Conservation (phyloP, 2,888 invertebrate species). For the Balanococcus diminutus region DNA sequence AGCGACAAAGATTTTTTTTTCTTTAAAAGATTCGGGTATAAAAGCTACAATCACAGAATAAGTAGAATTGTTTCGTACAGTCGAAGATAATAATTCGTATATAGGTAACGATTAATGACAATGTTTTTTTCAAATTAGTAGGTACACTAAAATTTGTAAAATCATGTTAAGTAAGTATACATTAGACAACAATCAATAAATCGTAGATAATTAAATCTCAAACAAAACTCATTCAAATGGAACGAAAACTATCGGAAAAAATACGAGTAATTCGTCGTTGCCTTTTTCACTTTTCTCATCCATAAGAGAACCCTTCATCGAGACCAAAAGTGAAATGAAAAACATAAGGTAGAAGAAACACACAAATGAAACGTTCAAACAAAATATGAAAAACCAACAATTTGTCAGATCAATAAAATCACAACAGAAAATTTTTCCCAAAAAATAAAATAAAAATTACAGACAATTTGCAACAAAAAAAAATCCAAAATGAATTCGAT, state of each 20-base stretch:
- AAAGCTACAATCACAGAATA: slow-evolving; percentile 40
- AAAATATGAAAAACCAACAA: too few relatives aligned
- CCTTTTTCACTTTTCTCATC: neutral
- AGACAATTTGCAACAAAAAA: too few relatives aligned
- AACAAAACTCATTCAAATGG: neutral
- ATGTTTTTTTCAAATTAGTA: neutral
- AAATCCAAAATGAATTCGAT: too few relatives aligned
- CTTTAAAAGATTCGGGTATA: slow-evolving; percentile 3
- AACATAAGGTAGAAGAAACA: neutral
- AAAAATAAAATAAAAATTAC: too few relatives aligned
- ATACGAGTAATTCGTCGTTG: neutral
- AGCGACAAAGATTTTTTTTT: slow-evolving; percentile 8
- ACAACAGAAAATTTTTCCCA: too few relatives aligned
- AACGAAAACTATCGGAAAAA: neutral
- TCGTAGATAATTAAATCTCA: too few relatives aligned
- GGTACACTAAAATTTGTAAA: neutral
- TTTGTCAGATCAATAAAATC: too few relatives aligned
- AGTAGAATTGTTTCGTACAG: slow-evolving; percentile 40
- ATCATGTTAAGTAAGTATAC: slow-evolving; percentile 20
- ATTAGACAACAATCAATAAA: neutral
- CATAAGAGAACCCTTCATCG: too few relatives aligned
- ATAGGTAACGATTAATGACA: slow-evolving; percentile 37
- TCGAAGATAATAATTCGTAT: slow-evolving; percentile 29
- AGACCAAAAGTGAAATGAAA: too few relatives aligned
- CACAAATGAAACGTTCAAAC: neutral